Conservation (phyloP, 2,797 vertebrate species). For the Fratercula arctica region DNA sequence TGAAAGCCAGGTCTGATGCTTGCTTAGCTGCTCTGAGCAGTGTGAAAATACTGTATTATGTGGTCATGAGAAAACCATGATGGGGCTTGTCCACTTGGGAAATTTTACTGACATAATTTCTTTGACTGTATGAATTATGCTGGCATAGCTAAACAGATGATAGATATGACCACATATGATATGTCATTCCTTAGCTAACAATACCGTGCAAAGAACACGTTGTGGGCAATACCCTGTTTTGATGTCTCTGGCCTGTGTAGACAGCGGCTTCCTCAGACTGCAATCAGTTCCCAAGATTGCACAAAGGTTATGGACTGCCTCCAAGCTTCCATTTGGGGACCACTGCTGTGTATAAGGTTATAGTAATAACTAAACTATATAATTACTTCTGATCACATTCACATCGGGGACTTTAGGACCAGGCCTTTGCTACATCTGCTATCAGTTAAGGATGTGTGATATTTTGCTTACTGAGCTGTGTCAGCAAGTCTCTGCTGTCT, state of each 20-base stretch:
- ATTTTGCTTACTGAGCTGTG: neutral
- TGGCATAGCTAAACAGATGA: neutral
- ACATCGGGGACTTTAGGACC: neutral
- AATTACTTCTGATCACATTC: neutral
- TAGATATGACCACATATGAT: slow-evolving; percentile 20
- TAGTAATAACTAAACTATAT: neutral
- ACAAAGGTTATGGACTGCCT: slow-evolving; percentile 21
- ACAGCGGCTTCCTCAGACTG: neutral
- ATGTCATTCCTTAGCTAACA: slow-evolving; percentile 28
- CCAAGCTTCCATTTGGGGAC: neutral
- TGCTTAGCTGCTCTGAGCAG: neutral
- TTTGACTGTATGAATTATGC: neutral
- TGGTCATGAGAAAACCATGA: slow-evolving; percentile 6
- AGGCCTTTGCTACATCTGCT: neutral
- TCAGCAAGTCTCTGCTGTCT: neutral
- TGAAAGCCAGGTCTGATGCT: neutral
- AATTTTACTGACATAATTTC: slow-evolving; percentile 5
- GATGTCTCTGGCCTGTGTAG: slow-evolving; percentile 3
- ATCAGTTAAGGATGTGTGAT: neutral
- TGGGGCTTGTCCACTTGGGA: slow-evolving; percentile 18
- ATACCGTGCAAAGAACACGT: neutral
- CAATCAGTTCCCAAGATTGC: slow-evolving; percentile 5
- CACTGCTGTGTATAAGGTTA: neutral
- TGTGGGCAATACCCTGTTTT: slow-evolving; percentile 34
- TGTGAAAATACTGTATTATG: neutral